Base-by-base conservation (phyloP, 1,140 invertebrate genomes). In the Whitmania pigra region DNA sequence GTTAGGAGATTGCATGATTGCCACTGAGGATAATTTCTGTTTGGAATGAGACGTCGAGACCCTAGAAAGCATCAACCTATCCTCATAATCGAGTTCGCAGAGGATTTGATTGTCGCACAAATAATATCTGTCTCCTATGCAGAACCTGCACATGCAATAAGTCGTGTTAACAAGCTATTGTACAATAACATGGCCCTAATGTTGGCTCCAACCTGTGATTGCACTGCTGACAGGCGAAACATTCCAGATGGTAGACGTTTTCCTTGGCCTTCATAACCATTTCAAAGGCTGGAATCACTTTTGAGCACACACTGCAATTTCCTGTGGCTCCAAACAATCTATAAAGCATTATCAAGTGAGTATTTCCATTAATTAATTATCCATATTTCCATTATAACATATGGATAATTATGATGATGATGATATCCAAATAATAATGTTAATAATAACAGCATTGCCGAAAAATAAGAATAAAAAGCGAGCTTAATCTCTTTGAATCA, bases 241-340 rank as follows among this genome's bases (percentile, higher is more conserved):
- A 96, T 80, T 95, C 93, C 78, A 95, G 86, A 84, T 95, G 93
- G 83, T 95, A 95, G 71, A 94, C 92, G 83, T 94, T 94, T 77
- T 88, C 89, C 81, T 91, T 89, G 22, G 92, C 92, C 81, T 91
- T 86, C 93, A 96, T 95, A 73, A 95, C 93, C 91, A 95, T 93
- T 85, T 95, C 93, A 84, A 94, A 95, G 63, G 92, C 92, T 25
- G 93, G 92, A 80, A 96, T 95, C 76, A 90, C 89, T 86, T 94
- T 93, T 79, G 90, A 77, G 71, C 81, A 82, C 25, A 91, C 92
- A 67, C 92, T 89, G 82, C 93, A 96, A 80, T 91, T 89, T 72
- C 92, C 93, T 15, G 91, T 94, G 75, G 88, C 90, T 66, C 92
- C 93, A 80, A 94, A 94, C 82, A 95, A 87, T 85, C 92, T 86